Base-by-base conservation (phyloP, 2,888 invertebrate genomes). In the Artemia sinica region DNA sequence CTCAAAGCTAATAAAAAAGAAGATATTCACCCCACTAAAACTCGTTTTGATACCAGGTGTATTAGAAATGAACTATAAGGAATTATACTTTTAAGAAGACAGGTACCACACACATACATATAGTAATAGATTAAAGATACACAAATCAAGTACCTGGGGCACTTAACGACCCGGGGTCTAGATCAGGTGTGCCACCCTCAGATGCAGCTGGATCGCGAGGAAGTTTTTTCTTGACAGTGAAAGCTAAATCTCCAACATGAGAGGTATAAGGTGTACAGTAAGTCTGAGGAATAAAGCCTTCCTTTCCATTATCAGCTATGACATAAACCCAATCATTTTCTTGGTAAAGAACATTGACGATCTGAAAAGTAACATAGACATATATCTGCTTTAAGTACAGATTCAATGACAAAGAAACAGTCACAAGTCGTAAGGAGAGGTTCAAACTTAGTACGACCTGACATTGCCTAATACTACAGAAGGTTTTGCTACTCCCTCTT, bases 291-390 rank as follows among this genome's bases (percentile, higher is more conserved):
- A 95, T 92, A 76, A 94, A 95, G 0, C 95, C 95, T 78, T 95
- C 93, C n/a, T 68, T 63, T 76, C 89, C 85, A 51, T 70, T 67
- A 74, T 91, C 91, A 51, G 76, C 77, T 76, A 94, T 91, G 1
- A 95, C 93, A 79, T 95, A 95, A 10, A 93, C 92, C 95, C 95
- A 95, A 79, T 95, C 94, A 76, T 94, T 93, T 78, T 95, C 95
- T 73, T 92, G 83, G 78, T 95, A 95, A 72, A 95, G 80, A 71
- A 94, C 87, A 79, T 92, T 91, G n/a, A 94, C 93, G 76, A 91
- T 85, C 83, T 85, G 76, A 65, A 77, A 78, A 72, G 67, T 18
- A 18, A 18, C 18, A 18, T 18, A 18, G 18, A 18, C 1, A 18
- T 18, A 70, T 50, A 1, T 18, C 18, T 18, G 18, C 18, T 18